Conservation (phyloP, 1,140 invertebrate genomes). For the Panonychus citri region DNA sequence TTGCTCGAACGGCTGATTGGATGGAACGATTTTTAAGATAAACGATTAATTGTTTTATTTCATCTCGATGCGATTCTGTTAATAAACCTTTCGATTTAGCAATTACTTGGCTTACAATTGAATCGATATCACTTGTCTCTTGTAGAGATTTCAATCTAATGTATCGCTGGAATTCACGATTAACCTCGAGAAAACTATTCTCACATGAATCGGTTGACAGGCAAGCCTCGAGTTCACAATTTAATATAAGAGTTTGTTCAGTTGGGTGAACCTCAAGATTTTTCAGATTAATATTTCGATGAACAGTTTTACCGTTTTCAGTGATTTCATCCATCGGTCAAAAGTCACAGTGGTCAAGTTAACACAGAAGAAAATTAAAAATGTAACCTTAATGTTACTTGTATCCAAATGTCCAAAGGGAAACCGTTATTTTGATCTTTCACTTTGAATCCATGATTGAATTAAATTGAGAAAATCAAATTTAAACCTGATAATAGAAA, state of each 20-base stretch:
- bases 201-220: constrained; percentile 50
- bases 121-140: constrained; percentile 47
- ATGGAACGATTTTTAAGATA: constrained; percentile 55
- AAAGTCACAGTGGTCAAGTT: too few species aligned
- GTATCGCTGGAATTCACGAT: constrained; percentile 40
- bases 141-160: constrained; percentile 63
- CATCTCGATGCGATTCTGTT: constrained; percentile 50
- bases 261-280: constrained; percentile 62
- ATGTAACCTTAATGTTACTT: too few species aligned
- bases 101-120: constrained; percentile 60
- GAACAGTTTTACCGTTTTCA: neutral
- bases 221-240: constrained; percentile 65
- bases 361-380: too few species aligned
- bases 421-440: too few species aligned
- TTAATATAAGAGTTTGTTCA: constrained; percentile 65
- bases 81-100: constrained; percentile 60
- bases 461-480: too few species aligned
- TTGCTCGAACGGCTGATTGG: neutral
- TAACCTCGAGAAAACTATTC: constrained; percentile 58
- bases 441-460: too few species aligned
- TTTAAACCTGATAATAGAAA: too few species aligned
- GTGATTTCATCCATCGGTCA: too few species aligned
- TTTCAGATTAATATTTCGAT: neutral
- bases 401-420: too few species aligned
- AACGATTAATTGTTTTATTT: constrained; percentile 74